A percentile compares a stretch with the other conserved stretches of the same genome.
Conservation (phyloP, 2,797 vertebrate genomes). For the Anguilla anguilla region DNA sequence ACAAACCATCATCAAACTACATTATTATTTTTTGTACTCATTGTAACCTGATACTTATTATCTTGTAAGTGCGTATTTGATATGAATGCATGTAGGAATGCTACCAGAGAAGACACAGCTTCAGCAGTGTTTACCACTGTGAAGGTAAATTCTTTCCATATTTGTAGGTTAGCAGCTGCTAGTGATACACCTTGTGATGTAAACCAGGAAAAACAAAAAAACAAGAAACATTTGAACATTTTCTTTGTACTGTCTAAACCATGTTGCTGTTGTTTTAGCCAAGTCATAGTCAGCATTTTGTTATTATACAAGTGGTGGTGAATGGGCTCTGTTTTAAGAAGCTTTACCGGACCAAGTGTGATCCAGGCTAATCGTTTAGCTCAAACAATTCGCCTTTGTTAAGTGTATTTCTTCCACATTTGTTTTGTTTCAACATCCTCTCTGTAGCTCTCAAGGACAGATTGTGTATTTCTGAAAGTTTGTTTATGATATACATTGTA, state of each 20-base stretch:
- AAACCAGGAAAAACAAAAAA: not conserved
- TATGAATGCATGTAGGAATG: not conserved
- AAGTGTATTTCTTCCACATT: constrained; percentile 59
- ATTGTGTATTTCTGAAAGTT: constrained; percentile 3
- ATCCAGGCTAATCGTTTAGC: constrained; percentile 74
- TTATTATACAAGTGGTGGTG: constrained; percentile 57
- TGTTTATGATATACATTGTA: not conserved
- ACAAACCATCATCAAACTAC: not conserved
- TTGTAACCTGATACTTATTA: not conserved
- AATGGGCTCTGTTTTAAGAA: constrained; percentile 69
- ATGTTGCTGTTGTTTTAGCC: constrained; percentile 68
- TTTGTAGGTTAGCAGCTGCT: not conserved
- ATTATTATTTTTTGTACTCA: too few species aligned
- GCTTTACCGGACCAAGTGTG: constrained; percentile 75
- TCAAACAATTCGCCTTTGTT: constrained; percentile 76
- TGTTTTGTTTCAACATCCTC: constrained; percentile 30
- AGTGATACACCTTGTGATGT: not conserved
- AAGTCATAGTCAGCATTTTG: constrained; percentile 59
- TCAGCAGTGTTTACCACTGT: not conserved
- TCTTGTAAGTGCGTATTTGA: not conserved
- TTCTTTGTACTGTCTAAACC: constrained; percentile 65
- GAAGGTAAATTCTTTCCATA: not conserved
- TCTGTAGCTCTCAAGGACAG: not conserved
- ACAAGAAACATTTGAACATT: constrained; percentile 26
- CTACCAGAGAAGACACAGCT: not conserved